Base-by-base conservation (phyloP, 2,797 vertebrate genomes). In the Micropoecilia bifurca region DNA sequence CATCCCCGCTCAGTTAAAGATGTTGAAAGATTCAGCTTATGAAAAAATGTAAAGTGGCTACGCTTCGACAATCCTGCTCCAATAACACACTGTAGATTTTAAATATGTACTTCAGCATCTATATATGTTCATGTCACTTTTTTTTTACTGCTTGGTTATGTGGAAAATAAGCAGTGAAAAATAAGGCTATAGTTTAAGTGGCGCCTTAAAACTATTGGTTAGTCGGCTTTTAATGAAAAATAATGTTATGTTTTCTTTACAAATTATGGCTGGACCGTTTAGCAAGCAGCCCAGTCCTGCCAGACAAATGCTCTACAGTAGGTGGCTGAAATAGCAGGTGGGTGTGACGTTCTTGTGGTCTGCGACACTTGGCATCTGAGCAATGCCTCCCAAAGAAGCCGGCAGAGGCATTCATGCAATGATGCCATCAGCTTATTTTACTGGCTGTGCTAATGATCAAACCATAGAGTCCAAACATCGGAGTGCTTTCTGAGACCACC, bases 331-430 rank as follows among this genome's bases (percentile, higher is more conserved):
- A 87, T 88, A 90, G 82, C 93, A 91, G 73, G 75, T 90, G 90
- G 91, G 92, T 90, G 92, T 89, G 46, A 92, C 83, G 88, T 89
- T 91, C 91, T 88, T 91, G 92, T 82, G 92, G 92, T 87, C 81
- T 93, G 91, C 90, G 90, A 89, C 91, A 91, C 81, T 88, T 90
- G 92, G 90, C 90, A 86, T 93, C 74, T 78, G 79, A 87, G 88
- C 85, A 89, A 90, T 80, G 90, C 89, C 78, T 88, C 86, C 80
- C 89, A 88, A 85, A 92, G 86, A 80, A 81, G 88, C 71, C 68
- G 90, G 89, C 84, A 81, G 83, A 91, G 22, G 88, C 87, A 87
- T 88, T 75, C 88, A 90, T 83, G 86, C 84, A 90, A 80, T 80
- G 83, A 92, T 88, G 88, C 89, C 69, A 91, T 94, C 88, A 90